These are phyloP conservation scores for Acronicta alni DNA, from an alignment of 2,888 invertebrate species.

Conservation along the genomic window DNA sequence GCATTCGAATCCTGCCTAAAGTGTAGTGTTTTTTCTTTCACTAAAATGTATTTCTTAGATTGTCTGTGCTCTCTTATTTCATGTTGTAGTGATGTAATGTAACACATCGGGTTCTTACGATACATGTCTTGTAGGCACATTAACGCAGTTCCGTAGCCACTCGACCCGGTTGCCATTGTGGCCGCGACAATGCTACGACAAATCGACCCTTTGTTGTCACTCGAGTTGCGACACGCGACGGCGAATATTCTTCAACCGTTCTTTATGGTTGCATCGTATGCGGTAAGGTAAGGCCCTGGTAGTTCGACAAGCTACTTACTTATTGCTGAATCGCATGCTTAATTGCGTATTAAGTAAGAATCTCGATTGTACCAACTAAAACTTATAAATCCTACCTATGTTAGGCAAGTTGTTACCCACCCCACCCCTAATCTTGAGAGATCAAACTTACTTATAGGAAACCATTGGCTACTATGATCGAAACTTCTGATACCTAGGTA, in stretches of 20 bases:
- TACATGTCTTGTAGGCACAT: conserved; percentile 60
- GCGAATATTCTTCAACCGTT: conserved; percentile 44
- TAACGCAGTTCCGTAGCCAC: conserved; percentile 66
- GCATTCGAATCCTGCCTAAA: no score
- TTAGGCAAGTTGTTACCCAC: no score
- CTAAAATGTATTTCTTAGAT: no score
- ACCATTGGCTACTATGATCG: no score
- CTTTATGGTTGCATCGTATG: conserved; percentile 19
- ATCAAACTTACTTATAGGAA: no score
- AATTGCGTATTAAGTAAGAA: conserved; percentile 21
- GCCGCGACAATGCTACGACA: conserved; percentile 72
- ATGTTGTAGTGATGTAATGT: conserved; percentile 22
- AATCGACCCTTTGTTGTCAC: conserved; percentile 80
- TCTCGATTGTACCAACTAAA: conserved; percentile 15
- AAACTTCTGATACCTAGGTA: no score
- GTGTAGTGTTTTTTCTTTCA: no score
- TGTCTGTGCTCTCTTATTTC: background rate
- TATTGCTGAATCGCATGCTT: conserved; percentile 32
- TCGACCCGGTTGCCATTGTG: conserved; percentile 76
- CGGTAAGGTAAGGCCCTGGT: conserved; percentile 27
- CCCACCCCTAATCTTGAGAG: no score
- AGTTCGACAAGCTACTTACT: conserved; percentile 18
- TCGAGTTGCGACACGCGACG: conserved; percentile 63
- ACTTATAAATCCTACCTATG: no score
- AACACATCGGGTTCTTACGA: conserved; percentile 33